Conservation (phyloP, 2,113 vertebrate species). For the Myiozetetes cayanensis region DNA sequence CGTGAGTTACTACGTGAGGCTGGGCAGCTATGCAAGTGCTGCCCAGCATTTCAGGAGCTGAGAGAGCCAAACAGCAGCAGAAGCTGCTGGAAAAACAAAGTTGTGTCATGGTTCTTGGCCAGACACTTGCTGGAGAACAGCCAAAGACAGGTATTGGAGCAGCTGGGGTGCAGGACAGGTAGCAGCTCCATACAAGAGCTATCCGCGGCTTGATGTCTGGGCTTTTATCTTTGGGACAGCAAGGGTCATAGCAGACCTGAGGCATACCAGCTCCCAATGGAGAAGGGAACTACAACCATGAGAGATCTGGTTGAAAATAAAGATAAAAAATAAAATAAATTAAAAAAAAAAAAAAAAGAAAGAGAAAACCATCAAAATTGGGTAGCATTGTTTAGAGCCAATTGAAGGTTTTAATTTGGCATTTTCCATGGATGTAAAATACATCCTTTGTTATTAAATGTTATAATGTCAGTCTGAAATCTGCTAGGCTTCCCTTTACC, state of each 20-base stretch:
- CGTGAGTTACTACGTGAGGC: background rate
- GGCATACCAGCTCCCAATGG: background rate
- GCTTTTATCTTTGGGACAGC: background rate
- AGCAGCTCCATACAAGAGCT: background rate
- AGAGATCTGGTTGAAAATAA: background rate
- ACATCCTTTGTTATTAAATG: background rate
- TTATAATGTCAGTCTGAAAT: background rate
- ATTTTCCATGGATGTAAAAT: background rate
- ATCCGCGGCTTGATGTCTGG: background rate
- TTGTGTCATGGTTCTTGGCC: background rate
- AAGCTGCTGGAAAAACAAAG: background rate
- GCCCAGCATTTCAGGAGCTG: background rate
- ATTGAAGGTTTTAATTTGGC: background rate
- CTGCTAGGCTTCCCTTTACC: background rate
- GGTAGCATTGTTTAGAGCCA: background rate
- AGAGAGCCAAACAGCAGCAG: background rate
- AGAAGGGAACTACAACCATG: background rate
- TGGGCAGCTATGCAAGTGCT: background rate
- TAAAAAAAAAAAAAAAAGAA: background rate
- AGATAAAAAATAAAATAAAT: too few species aligned
- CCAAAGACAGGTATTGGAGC: background rate
- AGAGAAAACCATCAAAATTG: accelerated
- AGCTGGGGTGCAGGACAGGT: accelerated
- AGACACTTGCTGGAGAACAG: background rate
- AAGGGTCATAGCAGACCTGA: background rate